Percentiles rank a stretch among this genome's conserved stretches.
Evolutionary conservation across 35 echinoderm and acorn worm species (phyloP).

Genomic region (Heliocidaris erythrogramma): DNA sequence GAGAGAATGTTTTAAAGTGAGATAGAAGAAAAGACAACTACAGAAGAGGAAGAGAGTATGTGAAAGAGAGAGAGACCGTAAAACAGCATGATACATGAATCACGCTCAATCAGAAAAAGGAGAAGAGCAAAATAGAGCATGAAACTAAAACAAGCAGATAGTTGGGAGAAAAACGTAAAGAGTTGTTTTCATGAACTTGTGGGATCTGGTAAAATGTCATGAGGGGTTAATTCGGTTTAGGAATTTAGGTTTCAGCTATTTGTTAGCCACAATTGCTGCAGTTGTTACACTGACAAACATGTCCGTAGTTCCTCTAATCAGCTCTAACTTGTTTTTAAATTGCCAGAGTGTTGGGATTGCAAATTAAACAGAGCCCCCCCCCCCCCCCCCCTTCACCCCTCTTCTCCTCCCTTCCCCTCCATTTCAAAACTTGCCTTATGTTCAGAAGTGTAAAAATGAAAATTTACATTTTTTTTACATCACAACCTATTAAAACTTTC

Average conservation of each 20-base stretch:
- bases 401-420: background rate
- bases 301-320: slow-evolving; percentile 1
- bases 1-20: no score
- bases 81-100: background rate
- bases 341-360: background rate
- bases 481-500: no score
- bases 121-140: background rate
- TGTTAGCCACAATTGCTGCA: slow-evolving; percentile 32
- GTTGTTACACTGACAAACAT: slow-evolving; percentile 51
- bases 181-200: slow-evolving; percentile 31
- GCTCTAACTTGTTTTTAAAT: slow-evolving; percentile 46
- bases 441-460: no score
- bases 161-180: background rate
- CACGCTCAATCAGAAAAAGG: background rate
- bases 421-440: background rate
- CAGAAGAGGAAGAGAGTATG: no score
- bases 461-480: no score
- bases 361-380: background rate
- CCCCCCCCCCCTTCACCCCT: no score
- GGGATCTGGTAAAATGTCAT: slow-evolving; percentile 19
- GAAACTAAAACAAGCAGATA: background rate
- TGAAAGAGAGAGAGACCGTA: background rate
- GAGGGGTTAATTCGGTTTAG: slow-evolving; percentile 31
- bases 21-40: no score
- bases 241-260: slow-evolving; percentile 33